Conservation (phyloP, 2,113 vertebrate genomes). For the Platysternon megacephalum region DNA sequence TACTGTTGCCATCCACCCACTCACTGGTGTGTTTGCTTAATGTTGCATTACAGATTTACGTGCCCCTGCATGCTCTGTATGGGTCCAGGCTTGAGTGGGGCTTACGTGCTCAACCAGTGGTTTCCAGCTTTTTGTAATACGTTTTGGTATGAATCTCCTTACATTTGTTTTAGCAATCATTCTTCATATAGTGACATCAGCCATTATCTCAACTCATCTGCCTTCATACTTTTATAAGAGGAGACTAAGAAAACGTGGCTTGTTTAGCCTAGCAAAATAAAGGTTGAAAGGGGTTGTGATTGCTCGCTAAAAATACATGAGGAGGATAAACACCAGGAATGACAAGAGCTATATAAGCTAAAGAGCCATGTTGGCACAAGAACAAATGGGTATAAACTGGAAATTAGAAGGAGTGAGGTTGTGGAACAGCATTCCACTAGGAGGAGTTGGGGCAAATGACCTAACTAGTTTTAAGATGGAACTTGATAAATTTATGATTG, state of each 20-base stretch:
- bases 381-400: background rate
- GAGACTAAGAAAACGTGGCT: background rate
- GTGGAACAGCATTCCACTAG: background rate
- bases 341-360: background rate
- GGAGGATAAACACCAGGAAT: background rate
- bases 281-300: background rate
- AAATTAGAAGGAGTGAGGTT: background rate
- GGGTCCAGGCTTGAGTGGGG: constrained; percentile 4
- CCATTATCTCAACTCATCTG: background rate
- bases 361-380: background rate
- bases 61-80: background rate
- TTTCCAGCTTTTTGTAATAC: background rate
- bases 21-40: background rate
- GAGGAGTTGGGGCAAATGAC: background rate
- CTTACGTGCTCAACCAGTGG: background rate
- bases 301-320: background rate
- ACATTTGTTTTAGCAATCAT: background rate
- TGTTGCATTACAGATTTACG: background rate
- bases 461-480: background rate
- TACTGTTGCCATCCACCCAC: background rate
- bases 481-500: background rate
- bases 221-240: background rate
- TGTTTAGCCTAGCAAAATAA: background rate
- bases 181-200: background rate
- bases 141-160: background rate